phyloP scores from a whole-genome alignment of 2,797 vertebrate genomes.

The Pteropus rufus region DNA sequence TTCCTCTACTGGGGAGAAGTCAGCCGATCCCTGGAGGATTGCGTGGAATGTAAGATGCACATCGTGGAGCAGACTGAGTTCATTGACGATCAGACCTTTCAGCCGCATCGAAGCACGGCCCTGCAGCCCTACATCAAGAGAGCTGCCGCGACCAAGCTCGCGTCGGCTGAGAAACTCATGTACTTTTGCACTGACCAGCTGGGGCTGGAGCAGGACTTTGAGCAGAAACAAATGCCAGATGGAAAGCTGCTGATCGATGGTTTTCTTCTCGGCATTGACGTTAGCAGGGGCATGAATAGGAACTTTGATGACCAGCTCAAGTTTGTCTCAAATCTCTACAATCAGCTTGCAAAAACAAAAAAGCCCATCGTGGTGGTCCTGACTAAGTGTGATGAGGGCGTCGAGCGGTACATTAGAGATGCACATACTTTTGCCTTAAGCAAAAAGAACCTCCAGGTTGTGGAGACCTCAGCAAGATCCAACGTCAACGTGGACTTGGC shows the following conservation, averaged over 20 bases:
- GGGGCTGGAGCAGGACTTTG: slow-evolving; percentile 98
- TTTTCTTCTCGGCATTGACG: slow-evolving; percentile 94
- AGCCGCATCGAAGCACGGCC: slow-evolving; percentile 97
- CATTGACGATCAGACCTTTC: slow-evolving; percentile 98
- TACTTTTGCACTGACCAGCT: slow-evolving; percentile 99
- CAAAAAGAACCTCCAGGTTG: slow-evolving; percentile 98
- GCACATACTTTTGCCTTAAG: slow-evolving; percentile 94
- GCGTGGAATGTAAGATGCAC: slow-evolving; percentile 91
- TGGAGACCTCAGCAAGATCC: slow-evolving; percentile 97
- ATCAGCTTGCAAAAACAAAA: slow-evolving; percentile 96
- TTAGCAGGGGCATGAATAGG: slow-evolving; percentile 98
- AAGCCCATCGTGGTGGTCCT: slow-evolving; percentile 94
- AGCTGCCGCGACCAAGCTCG: slow-evolving; percentile 94
- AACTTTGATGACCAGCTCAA: slow-evolving; percentile 99
- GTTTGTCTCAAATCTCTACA: slow-evolving; percentile 94
- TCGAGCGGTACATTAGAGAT: slow-evolving; percentile 98
- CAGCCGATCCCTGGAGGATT: slow-evolving; percentile 90
- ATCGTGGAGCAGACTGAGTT: slow-evolving; percentile 99
- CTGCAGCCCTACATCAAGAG: slow-evolving; percentile 97
- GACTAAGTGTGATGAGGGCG: slow-evolving; percentile 98
- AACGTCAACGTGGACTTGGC: slow-evolving; percentile 98
- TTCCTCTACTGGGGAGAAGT: slow-evolving; percentile 99
- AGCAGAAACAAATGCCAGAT: slow-evolving; percentile 99
- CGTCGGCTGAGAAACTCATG: slow-evolving; percentile 99
- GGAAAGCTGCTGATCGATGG: slow-evolving; percentile 96